Evolutionary conservation across 1,140 invertebrate species (phyloP), one percentile per base, ranked within the genome.

Genomic region (Zelostemma sp.): DNA sequence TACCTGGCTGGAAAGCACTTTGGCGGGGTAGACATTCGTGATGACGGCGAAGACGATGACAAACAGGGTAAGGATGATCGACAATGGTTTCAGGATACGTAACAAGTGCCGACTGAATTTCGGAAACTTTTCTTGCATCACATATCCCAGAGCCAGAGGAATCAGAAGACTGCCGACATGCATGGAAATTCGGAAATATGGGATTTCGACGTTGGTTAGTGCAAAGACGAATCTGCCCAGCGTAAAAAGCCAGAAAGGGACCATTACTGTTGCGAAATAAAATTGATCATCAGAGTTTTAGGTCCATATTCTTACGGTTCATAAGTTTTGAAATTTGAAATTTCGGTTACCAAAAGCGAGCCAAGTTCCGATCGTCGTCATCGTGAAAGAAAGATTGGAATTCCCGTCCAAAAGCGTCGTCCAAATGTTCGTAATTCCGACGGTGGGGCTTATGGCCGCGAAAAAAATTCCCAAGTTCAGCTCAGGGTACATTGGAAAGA

Each of bases 241-340:
- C 0, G 95, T 95, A 76, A 97, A 95, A n/a, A 97, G 85, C 97
- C 97, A 99, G 1, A 96, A 79, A 0, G 97, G 97, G 88, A 99
- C 97, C 85, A 97, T 93, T n/a, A 86, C 95, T 95, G 82, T 4
- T 87, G 87, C 64, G 63, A 56, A 41, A 17, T 63, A 28, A 55
- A 48, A n/a, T n/a, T n/a, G n/a, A n/a, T n/a, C n/a, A n/a, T n/a
- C n/a, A n/a, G n/a, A n/a, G n/a, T n/a, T n/a, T n/a, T n/a, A n/a
- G n/a, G n/a, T n/a, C n/a, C n/a, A n/a, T n/a, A n/a, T n/a, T n/a
- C n/a, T n/a, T n/a, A n/a, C n/a, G n/a, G n/a, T n/a, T n/a, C n/a
- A n/a, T n/a, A n/a, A n/a, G n/a, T n/a, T 12, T 12, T 18, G 40
- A 47, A 31, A 56, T 45, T 46, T 54, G n/a, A n/a, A n/a, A n/a